These are phyloP conservation scores for Cryptoleucopteryx plumbea DNA, from an alignment of 2,113 vertebrate species.

Conservation along the genomic window DNA sequence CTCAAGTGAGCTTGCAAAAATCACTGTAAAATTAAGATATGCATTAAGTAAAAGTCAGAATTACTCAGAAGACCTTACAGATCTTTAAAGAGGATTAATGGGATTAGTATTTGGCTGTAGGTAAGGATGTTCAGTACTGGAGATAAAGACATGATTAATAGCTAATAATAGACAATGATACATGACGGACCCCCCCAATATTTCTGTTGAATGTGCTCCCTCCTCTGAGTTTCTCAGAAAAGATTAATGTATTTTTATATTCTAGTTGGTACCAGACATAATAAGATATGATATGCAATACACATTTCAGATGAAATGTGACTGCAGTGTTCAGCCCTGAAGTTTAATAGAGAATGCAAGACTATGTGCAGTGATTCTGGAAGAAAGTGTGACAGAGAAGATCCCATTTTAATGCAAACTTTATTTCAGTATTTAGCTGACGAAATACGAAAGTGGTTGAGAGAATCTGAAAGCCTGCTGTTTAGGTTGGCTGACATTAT, in stretches of 20 bases:
- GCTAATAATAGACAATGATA: not conserved
- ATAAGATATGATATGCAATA: not conserved
- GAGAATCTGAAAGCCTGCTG: not conserved
- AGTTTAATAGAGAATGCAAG: not conserved
- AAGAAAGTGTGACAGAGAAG: not conserved
- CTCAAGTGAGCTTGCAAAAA: conserved; percentile 33
- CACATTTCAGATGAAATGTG: not conserved
- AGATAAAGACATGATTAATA: conserved; percentile 34
- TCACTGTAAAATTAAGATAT: conserved; percentile 23
- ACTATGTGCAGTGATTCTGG: not conserved
- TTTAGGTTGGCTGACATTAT: not conserved
- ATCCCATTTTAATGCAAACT: not conserved
- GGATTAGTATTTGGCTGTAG: conserved; percentile 37
- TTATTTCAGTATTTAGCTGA: not conserved
- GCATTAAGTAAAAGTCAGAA: conserved; percentile 44
- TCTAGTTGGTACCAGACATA: not conserved
- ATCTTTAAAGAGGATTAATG: conserved; percentile 54
- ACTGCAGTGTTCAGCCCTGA: not conserved
- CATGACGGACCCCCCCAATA: not conserved
- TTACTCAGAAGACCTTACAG: conserved; percentile 32
- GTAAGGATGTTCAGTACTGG: not conserved
- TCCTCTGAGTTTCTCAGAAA: not conserved
- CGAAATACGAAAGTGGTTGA: not conserved
- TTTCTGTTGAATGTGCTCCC: not conserved
- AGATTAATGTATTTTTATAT: not conserved